Base-by-base conservation (phyloP, 1,140 invertebrate species). In the Lasaia peninsularis region DNA sequence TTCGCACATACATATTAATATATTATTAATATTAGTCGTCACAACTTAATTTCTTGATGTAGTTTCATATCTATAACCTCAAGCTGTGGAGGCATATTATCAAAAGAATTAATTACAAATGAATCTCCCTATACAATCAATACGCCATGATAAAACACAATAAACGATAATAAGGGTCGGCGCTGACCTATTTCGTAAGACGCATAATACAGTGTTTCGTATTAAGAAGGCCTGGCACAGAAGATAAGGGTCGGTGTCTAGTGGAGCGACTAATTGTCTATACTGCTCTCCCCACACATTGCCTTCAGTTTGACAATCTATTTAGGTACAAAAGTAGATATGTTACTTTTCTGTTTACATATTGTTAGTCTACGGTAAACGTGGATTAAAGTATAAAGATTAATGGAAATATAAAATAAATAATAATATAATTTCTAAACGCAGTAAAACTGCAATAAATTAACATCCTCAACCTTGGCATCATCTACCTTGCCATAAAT, bases 211-310 rank as follows among this genome's bases (percentile, higher is more conserved):
- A 51, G 63, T 56, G 65, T 69, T 71, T 68, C 67, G 61, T 69
- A 65, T 71, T 76, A 80, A 78, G 75, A 71, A 67, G 65, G 69
- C 53, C 78, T 80, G 78, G 57, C 50, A 40, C 18, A 51, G 51
- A 49, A 77, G 78, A 80, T 80, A 80, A 77, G 65, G 63, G 37
- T 60, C 49, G 50, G 62, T 55, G 64, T 56, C 66, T 66, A 75
- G 70, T 58, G 63, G 60, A 62, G 55, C 70, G 72, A 63, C 60
- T 78, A 78, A 80, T 78, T 77, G 75, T 66, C 52, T 58, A 52
- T 54, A 64, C 56, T 48, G 37, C 54, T 64, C 56, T 52, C 51
- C 58, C 53, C 54, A 56, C 60, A 56, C 53, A 35, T 50, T 31
- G 58, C 53, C 37, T 21, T 55, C 24, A 52, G 50, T 60, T 60